A percentile compares a stretch with the other conserved stretches of the same genome.
Evolutionary conservation across 2,113 vertebrate genomes (phyloP).

Genomic region (Plestiodon gilberti): DNA sequence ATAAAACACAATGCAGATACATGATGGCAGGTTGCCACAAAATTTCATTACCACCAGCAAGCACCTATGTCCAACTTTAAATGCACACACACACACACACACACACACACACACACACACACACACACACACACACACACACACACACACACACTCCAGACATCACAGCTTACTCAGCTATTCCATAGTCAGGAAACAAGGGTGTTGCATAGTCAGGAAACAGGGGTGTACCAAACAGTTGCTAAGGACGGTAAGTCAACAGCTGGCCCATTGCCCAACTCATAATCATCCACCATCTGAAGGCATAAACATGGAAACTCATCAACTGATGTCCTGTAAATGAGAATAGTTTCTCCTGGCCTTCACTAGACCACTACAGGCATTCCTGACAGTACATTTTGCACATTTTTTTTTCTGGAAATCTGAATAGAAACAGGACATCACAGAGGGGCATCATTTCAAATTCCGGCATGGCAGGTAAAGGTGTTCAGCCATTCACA

Average conservation of each 20-base stretch:
- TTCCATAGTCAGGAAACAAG: constrained; percentile 52
- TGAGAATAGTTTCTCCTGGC: constrained; percentile 40
- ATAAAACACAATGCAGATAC: background rate
- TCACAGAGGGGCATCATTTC: no score
- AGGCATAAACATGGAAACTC: constrained; percentile 68
- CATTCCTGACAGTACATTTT: constrained; percentile 36
- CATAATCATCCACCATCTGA: constrained; percentile 71
- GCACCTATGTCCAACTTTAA: constrained; percentile 28
- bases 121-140: no score
- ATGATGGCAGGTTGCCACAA: constrained; percentile 24
- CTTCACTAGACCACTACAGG: constrained; percentile 41
- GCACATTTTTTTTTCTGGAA: constrained; percentile 1
- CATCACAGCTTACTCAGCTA: constrained; percentile 42
- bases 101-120: no score
- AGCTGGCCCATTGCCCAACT: constrained; percentile 70
- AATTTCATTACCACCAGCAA: constrained; percentile 23
- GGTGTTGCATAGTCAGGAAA: constrained; percentile 60
- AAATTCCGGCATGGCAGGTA: no score
- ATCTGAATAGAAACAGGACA: background rate
- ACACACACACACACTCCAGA: constrained; percentile 37
- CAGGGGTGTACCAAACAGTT: constrained; percentile 41
- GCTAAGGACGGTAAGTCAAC: constrained; percentile 68
- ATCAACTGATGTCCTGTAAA: constrained; percentile 69
- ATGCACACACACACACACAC: constrained; percentile 19
- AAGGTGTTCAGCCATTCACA: no score